These are phyloP conservation scores for Barypeithes pellucidus DNA, from an alignment of 2,888 invertebrate genomes.

Conservation along the genomic window DNA sequence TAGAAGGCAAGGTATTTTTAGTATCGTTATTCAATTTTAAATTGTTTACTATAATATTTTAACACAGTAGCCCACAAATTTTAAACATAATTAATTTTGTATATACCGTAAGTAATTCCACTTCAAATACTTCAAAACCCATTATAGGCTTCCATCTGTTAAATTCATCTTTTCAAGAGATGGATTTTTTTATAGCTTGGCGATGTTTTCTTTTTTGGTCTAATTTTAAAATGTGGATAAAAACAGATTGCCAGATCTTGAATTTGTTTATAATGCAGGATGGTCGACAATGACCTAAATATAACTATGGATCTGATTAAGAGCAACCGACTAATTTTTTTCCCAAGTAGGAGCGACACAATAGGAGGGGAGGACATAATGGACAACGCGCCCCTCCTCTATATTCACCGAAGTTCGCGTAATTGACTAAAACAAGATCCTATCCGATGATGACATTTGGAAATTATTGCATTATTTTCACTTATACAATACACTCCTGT, in stretches of 20 bases:
- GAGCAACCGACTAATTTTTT: too few species aligned
- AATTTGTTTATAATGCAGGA: constrained; percentile 7
- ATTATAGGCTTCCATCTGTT: not conserved
- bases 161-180: constrained; percentile 16
- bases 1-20: constrained; percentile 22
- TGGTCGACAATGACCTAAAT: constrained; percentile 12
- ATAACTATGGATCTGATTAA: not conserved
- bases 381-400: too few species aligned
- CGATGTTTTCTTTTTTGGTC: constrained; percentile 8
- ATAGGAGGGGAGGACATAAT: too few species aligned
- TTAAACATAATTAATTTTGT: constrained; percentile 20
- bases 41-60: constrained; percentile 7
- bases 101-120: constrained; percentile 11
- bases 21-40: constrained; percentile 6
- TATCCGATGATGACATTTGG: too few species aligned
- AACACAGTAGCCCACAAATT: not conserved
- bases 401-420: too few species aligned
- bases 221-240: constrained; percentile 20
- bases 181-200: constrained; percentile 6
- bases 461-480: too few species aligned
- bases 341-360: too few species aligned
- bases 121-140: constrained; percentile 9
- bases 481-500: too few species aligned
- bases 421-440: too few species aligned
- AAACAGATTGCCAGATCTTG: constrained; percentile 28